A percentile compares a stretch with the other conserved stretches of the same genome.
Conservation (phyloP, 2,113 vertebrate genomes). For the Takifugu bimaculatus region DNA sequence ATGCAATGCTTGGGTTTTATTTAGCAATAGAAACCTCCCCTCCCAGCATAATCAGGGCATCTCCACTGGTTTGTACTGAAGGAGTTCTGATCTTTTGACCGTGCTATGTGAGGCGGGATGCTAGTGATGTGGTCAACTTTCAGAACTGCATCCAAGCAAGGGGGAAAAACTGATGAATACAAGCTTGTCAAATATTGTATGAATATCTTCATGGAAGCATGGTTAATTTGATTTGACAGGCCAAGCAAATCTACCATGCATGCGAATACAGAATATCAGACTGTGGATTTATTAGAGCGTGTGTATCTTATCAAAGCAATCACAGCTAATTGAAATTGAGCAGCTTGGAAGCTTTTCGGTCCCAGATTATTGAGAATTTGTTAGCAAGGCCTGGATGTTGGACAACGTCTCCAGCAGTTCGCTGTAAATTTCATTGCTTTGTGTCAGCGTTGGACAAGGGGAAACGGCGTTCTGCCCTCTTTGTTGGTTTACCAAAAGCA, state of each 20-base stretch:
- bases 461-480: no score
- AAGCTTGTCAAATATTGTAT: constrained; percentile 40
- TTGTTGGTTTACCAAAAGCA: no score
- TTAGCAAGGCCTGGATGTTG: neutral
- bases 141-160: constrained; percentile 4
- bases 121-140: constrained; percentile 17
- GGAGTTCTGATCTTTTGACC: neutral
- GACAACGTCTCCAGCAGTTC: constrained; percentile 5
- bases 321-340: constrained; percentile 30
- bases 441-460: no score
- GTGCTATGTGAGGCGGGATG: constrained; percentile 1
- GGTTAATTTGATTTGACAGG: constrained; percentile 34
- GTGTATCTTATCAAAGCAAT: constrained; percentile 3
- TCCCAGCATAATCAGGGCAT: constrained; percentile 4
- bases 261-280: constrained; percentile 20
- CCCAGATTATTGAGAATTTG: constrained; percentile 14
- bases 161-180: constrained; percentile 32
- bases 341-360: constrained; percentile 8
- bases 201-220: constrained; percentile 35
- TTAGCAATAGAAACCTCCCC: neutral
- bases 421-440: constrained; percentile 26
- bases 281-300: constrained; percentile 8
- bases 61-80: constrained; percentile 10
- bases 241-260: constrained; percentile 28
- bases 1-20: constrained; percentile 27